Evolutionary conservation across 2,888 invertebrate species (phyloP).

Genomic region (Gortyna flavago): DNA sequence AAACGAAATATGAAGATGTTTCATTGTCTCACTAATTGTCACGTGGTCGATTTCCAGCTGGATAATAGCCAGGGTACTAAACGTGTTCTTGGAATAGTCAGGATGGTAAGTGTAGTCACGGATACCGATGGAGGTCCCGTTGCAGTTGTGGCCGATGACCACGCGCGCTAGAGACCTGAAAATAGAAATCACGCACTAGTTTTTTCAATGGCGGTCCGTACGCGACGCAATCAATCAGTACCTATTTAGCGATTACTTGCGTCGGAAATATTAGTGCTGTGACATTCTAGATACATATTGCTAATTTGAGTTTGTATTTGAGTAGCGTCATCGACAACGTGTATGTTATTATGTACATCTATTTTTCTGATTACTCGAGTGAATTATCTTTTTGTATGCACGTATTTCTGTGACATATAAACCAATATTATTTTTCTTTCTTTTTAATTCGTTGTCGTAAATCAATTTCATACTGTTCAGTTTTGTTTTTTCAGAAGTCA

Average conservation of each 20-base stretch:
- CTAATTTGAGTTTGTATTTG: background rate
- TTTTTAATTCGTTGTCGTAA: too few relatives aligned
- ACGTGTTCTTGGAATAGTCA: conserved; percentile 13
- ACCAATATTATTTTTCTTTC: too few relatives aligned
- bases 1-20: background rate
- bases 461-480: too few relatives aligned
- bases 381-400: background rate
- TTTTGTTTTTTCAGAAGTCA: too few relatives aligned
- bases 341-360: background rate
- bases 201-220: background rate
- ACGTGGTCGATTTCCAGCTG: conserved; percentile 20
- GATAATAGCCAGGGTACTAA: conserved; percentile 17
- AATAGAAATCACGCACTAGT: background rate
- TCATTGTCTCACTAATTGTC: background rate
- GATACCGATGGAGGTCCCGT: background rate
- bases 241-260: background rate
- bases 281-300: background rate
- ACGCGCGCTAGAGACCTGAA: conserved; percentile 10
- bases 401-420: too few relatives aligned
- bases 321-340: background rate
- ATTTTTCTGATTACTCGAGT: background rate
- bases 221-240: background rate
- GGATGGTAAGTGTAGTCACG: conserved; percentile 11
- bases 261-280: background rate
- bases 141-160: conserved; percentile 12